Conservation (phyloP, 2,113 vertebrate genomes). For the Rhinichthys klamathensis region DNA sequence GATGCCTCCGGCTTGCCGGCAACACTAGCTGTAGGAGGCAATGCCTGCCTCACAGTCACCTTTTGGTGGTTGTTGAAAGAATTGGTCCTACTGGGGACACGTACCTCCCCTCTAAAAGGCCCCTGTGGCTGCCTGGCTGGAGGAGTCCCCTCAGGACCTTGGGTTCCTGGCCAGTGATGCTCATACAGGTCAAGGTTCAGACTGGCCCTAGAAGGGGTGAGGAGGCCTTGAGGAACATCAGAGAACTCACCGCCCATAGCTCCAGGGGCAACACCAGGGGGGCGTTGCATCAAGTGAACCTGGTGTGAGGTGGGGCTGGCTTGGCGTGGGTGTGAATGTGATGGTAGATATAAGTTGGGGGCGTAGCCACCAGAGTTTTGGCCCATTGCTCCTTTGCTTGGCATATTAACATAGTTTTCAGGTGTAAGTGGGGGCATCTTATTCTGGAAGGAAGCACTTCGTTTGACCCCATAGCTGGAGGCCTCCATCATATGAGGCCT, state of each 20-base stretch:
- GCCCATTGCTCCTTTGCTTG: conserved; percentile 81
- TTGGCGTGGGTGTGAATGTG: conserved; percentile 88
- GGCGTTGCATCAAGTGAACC: conserved; percentile 85
- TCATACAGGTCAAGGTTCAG: conserved; percentile 93
- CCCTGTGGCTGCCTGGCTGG: conserved; percentile 79
- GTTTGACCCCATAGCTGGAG: conserved; percentile 86
- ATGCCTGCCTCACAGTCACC: conserved; percentile 78
- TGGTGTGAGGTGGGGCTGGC: conserved; percentile 88
- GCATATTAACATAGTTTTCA: conserved; percentile 83
- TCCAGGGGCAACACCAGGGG: conserved; percentile 75
- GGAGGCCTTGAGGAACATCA: conserved; percentile 83
- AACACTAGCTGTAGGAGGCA: conserved; percentile 67
- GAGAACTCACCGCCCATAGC: conserved; percentile 83
- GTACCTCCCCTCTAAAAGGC: conserved; percentile 84
- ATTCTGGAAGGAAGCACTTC: conserved; percentile 94
- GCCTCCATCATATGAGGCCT: conserved; percentile 85
- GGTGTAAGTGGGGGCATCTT: conserved; percentile 78
- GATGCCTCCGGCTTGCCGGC: conserved; percentile 80
- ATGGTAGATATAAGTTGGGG: conserved; percentile 78
- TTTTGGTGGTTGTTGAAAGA: conserved; percentile 92
- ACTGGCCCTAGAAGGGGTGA: conserved; percentile 87
- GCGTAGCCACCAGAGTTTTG: conserved; percentile 80
- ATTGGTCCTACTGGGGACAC: conserved; percentile 88
- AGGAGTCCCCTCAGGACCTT: conserved; percentile 80
- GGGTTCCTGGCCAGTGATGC: conserved; percentile 82